Conservation (phyloP, 2,888 invertebrate species). For the Emmelina monodactyla region DNA sequence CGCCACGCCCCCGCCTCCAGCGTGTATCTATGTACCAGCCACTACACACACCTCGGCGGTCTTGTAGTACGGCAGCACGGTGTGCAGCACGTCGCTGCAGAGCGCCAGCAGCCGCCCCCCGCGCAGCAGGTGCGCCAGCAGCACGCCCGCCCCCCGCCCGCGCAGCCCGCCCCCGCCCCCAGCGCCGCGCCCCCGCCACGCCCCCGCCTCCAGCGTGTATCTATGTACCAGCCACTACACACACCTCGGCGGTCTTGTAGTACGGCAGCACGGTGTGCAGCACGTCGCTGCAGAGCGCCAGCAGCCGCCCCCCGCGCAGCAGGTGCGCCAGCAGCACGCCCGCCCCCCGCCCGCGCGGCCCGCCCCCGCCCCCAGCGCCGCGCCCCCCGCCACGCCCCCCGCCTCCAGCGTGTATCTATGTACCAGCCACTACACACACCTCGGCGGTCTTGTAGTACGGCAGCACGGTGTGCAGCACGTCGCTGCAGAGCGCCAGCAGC, state of each 20-base stretch:
- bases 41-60: slow-evolving; percentile 79
- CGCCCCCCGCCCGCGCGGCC: slow-evolving; percentile 76
- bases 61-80: slow-evolving; percentile 80
- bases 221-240: too few relatives aligned
- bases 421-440: too few relatives aligned
- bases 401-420: slow-evolving; percentile 35
- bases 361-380: slow-evolving; percentile 77
- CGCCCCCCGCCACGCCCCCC: slow-evolving; percentile 70
- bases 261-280: slow-evolving; percentile 79
- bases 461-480: slow-evolving; percentile 77
- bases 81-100: slow-evolving; percentile 81
- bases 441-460: slow-evolving; percentile 86
- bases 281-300: slow-evolving; percentile 83
- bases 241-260: slow-evolving; percentile 84
- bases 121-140: slow-evolving; percentile 75
- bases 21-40: too few relatives aligned
- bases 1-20: slow-evolving; percentile 63
- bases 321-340: slow-evolving; percentile 75
- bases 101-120: slow-evolving; percentile 81
- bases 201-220: slow-evolving; percentile 43
- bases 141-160: slow-evolving; percentile 68
- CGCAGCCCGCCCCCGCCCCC: slow-evolving; percentile 83
- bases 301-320: slow-evolving; percentile 75
- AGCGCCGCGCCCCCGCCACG: slow-evolving; percentile 71
- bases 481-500: slow-evolving; percentile 81